phyloP scores from a whole-genome alignment of 2,113 vertebrate genomes.

The Xiphias gladius region DNA sequence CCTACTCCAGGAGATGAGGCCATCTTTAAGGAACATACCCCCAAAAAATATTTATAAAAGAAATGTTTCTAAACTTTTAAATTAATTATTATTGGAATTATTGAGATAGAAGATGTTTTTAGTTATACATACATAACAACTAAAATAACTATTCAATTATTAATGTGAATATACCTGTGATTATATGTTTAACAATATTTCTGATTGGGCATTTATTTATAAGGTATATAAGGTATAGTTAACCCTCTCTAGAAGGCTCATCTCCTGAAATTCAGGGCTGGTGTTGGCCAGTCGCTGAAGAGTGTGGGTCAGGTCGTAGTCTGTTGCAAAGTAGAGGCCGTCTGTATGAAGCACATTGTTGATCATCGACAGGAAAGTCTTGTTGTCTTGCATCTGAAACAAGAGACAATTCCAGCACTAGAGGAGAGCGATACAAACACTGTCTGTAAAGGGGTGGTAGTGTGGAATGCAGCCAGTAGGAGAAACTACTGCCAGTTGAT shows the following conservation, averaged over 20 bases:
- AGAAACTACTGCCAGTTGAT: no score
- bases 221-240: constrained; percentile 40
- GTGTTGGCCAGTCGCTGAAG: constrained; percentile 95
- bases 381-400: constrained; percentile 95
- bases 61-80: no score
- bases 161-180: neutral
- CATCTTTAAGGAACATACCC: neutral
- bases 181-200: neutral
- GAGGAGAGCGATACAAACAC: neutral
- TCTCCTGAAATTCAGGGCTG: constrained; percentile 97
- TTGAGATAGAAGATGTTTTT: no score
- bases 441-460: neutral
- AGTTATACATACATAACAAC: no score
- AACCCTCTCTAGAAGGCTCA: constrained; percentile 96
- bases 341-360: constrained; percentile 91
- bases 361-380: constrained; percentile 94
- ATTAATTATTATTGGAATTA: no score
- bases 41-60: no score
- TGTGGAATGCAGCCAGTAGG: no score
- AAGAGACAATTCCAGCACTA: neutral
- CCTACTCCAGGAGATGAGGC: neutral
- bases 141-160: neutral
- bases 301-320: constrained; percentile 94
- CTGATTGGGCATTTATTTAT: neutral
- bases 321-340: constrained; percentile 94